Evolutionary conservation across 2,888 invertebrate genomes (phyloP), one percentile per base, ranked within the genome.

Genomic region (Lordiphosa fenestrarum): DNA sequence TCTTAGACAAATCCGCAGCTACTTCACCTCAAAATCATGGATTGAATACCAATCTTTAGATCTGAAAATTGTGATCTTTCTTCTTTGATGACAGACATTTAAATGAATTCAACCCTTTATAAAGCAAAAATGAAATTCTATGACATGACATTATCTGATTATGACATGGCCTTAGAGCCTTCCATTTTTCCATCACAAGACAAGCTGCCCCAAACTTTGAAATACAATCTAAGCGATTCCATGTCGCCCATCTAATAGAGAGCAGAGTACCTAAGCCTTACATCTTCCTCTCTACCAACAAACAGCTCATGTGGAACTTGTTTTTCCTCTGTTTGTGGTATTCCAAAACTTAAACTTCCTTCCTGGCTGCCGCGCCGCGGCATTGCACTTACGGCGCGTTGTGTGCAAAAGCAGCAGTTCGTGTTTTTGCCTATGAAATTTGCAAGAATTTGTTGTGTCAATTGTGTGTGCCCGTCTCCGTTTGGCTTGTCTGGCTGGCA

Each of bases 381-480:
- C 69, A 69, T 25, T 25, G 25, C 69, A 62, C 63, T 61, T 73
- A 58, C 60, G 64, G 62, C 73, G 53, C 25, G 30, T 30, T 9
- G 9, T 54, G 54, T 61, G 66, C 66, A 50, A 39, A 50, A 39
- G 44, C 25, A 44, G 48, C 40, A 53, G 39, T 42, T 48, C 47
- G 36, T 44, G 53, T 53, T 62, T 62, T 73, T 52, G 62, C 63
- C 74, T 60, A 66, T 59, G 53, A 66, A 65, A 66, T 76, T 69
- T 66, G 41, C 70, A 66, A 62, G 62, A 65, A 80, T 68, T 66
- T 65, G 56, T 59, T 83, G 63, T 76, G 66, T 66, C 83, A 82
- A 82, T 78, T 73, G 65, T 63, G 65, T 63, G 52, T 46, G 50
- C 36, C 30, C 21, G 33, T 13, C 23, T 19, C 6, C 36, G 2